A percentile compares a stretch with the other conserved stretches of the same genome.
Evolutionary conservation across 2,888 invertebrate genomes (phyloP).

Genomic region (Pristionchus maxplancki): DNA sequence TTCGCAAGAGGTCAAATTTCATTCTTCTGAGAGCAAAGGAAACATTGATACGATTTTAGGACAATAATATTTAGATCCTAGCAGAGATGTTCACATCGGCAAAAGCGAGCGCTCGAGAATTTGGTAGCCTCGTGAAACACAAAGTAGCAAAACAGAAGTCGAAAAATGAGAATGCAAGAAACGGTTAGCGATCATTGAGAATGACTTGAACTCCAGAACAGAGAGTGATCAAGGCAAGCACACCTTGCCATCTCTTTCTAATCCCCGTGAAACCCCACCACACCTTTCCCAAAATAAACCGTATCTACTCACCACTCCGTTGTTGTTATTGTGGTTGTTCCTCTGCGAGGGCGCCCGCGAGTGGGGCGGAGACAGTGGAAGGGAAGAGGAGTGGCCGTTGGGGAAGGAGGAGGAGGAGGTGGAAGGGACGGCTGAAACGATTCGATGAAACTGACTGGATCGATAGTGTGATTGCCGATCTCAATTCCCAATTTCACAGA

Average conservation of each 20-base stretch:
- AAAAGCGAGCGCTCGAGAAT: no score
- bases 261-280: not conserved
- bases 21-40: no score
- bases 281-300: not conserved
- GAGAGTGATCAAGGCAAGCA: no score
- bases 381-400: not conserved
- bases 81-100: no score
- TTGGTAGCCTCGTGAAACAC: no score
- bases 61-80: no score
- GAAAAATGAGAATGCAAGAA: no score
- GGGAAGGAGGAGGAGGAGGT: slow-evolving; percentile 10
- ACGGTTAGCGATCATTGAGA: no score
- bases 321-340: not conserved
- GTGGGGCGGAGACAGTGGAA: slow-evolving; percentile 33
- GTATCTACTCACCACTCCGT: not conserved
- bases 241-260: no score
- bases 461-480: not conserved
- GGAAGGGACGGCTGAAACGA: slow-evolving; percentile 3
- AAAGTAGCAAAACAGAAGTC: no score
- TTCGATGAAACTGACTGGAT: not conserved
- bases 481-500: not conserved
- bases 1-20: not conserved
- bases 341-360: slow-evolving; percentile 34
- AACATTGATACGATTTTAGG: no score
- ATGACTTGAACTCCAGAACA: no score